phyloP scores from a whole-genome alignment of 1,140 invertebrate species.

The Trypoxylus dichotomus region DNA sequence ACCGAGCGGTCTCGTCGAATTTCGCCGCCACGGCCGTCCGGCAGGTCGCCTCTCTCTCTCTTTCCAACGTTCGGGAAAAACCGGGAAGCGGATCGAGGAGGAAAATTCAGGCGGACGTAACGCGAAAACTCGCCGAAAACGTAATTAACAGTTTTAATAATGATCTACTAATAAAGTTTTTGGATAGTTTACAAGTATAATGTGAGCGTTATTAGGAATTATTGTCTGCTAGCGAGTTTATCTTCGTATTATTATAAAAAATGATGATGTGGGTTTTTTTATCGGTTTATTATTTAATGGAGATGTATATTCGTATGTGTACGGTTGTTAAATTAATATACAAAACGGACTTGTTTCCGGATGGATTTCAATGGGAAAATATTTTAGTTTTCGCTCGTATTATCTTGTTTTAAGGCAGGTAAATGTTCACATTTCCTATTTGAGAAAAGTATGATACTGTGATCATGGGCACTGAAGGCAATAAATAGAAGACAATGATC shows the following conservation, averaged over 20 bases:
- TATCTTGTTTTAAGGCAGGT: no score
- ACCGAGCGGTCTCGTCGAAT: background rate
- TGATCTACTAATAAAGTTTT: slow-evolving; percentile 34
- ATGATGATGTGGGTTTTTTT: slow-evolving; percentile 16
- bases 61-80: background rate
- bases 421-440: no score
- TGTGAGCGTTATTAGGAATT: slow-evolving; percentile 32
- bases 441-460: no score
- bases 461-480: no score
- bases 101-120: slow-evolving; percentile 15
- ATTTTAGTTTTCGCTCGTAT: no score
- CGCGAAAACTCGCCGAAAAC: slow-evolving; percentile 8
- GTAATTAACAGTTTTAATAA: slow-evolving; percentile 36
- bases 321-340: background rate
- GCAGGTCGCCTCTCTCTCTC: background rate
- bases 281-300: background rate
- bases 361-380: no score
- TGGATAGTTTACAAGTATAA: slow-evolving; percentile 33
- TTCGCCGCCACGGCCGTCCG: background rate
- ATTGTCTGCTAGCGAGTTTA: slow-evolving; percentile 15
- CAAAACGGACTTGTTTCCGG: no score
- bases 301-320: background rate
- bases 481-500: no score
- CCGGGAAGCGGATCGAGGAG: background rate
- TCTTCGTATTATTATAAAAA: background rate